Conservation (phyloP, 2,888 invertebrate species). For the Eilema depressum region DNA sequence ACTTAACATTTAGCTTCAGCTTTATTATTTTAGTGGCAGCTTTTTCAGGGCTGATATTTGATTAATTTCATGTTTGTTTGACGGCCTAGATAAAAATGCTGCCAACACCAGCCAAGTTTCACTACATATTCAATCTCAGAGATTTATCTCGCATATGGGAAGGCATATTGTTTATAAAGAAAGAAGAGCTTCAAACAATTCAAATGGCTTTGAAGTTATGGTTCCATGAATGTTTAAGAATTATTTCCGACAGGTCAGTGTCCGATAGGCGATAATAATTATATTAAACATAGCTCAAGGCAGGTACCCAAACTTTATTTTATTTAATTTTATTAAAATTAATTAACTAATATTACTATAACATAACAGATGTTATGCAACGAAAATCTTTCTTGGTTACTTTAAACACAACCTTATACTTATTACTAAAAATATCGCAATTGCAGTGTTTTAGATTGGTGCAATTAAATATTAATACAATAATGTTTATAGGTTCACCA, state of each 20-base stretch:
- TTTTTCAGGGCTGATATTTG: not conserved
- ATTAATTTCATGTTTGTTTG: not conserved
- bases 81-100: constrained; percentile 90
- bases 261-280: not conserved
- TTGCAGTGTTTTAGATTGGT: not conserved
- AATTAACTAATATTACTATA: too few relatives aligned
- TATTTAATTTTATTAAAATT: too few relatives aligned
- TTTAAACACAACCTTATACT: not conserved
- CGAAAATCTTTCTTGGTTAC: too few relatives aligned
- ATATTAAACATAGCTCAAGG: not conserved
- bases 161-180: constrained; percentile 92
- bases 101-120: constrained; percentile 97
- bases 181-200: constrained; percentile 88
- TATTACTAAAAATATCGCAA: not conserved
- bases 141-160: constrained; percentile 97
- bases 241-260: constrained; percentile 92
- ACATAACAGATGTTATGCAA: too few relatives aligned
- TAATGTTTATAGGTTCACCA: constrained; percentile 69
- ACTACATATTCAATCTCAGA: constrained; percentile 96
- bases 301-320: too few relatives aligned
- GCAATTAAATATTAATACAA: not conserved
- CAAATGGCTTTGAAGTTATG: constrained; percentile 90
- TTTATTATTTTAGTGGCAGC: too few relatives aligned
- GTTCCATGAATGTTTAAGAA: constrained; percentile 94
- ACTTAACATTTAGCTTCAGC: too few relatives aligned